These are phyloP conservation scores for Upupa epops DNA, from an alignment of 2,113 vertebrate species.

Conservation along the genomic window DNA sequence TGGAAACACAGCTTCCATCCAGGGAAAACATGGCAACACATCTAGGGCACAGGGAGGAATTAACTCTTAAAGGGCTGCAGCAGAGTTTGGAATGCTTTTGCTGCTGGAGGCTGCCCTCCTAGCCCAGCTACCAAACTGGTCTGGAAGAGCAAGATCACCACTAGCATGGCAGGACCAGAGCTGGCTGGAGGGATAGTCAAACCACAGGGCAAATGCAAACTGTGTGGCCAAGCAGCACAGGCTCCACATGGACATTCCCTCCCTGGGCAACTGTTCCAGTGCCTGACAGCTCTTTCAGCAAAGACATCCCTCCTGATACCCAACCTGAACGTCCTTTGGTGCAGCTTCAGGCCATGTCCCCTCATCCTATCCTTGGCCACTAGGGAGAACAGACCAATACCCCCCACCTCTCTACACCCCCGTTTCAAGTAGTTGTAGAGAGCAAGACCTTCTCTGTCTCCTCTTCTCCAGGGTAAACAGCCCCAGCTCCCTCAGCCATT, in stretches of 20 bases:
- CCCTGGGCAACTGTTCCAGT: background rate
- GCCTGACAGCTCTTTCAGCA: background rate
- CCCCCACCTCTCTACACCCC: no score
- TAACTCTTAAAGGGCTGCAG: background rate
- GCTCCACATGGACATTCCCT: fast-evolving
- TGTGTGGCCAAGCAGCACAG: fast-evolving
- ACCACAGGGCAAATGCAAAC: background rate
- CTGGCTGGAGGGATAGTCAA: background rate
- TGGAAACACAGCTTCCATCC: conserved; percentile 32
- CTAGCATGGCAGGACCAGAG: background rate
- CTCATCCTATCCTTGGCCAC: no score
- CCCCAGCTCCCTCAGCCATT: no score
- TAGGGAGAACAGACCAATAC: no score
- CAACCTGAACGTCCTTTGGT: no score
- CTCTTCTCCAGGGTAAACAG: no score
- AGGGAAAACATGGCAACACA: background rate
- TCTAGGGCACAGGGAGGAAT: background rate
- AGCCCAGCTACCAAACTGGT: background rate
- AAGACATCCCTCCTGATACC: no score
- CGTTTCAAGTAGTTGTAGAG: no score
- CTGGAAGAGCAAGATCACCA: background rate
- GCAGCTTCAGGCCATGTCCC: no score
- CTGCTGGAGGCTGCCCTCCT: background rate
- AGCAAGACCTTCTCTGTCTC: no score
- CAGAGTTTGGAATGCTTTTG: fast-evolving